These are phyloP conservation scores for Drosophila siamana DNA, from an alignment of 2,888 invertebrate species.

Conservation along the genomic window DNA sequence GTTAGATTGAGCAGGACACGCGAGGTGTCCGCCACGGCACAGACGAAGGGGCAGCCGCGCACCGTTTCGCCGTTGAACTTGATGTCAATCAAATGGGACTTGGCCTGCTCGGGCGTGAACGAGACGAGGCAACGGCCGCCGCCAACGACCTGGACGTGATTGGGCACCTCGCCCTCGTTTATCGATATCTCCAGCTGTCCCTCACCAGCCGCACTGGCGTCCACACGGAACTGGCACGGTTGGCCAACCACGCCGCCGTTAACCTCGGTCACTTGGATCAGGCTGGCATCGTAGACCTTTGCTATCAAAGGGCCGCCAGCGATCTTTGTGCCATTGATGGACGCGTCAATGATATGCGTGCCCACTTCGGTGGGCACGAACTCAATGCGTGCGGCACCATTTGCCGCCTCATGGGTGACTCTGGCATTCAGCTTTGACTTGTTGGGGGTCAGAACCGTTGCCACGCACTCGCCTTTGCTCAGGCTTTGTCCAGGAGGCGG, in stretches of 20 bases:
- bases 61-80: slow-evolving; percentile 98
- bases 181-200: slow-evolving; percentile 99
- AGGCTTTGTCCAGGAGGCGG: slow-evolving; percentile 86
- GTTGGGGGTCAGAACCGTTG: slow-evolving; percentile 92
- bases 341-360: slow-evolving; percentile 96
- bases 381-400: slow-evolving; percentile 95
- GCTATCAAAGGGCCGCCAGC: slow-evolving; percentile 96
- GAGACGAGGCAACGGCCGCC: slow-evolving; percentile 97
- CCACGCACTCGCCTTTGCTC: slow-evolving; percentile 87
- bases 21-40: slow-evolving; percentile 92
- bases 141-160: slow-evolving; percentile 98
- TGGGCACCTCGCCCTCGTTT: slow-evolving; percentile 99
- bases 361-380: slow-evolving; percentile 97
- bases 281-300: slow-evolving; percentile 96
- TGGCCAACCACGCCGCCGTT: slow-evolving; percentile 97
- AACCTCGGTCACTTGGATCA: slow-evolving; percentile 97
- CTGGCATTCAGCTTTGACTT: slow-evolving; percentile 93
- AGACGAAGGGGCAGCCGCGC: slow-evolving; percentile 95
- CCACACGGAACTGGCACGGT: slow-evolving; percentile 98
- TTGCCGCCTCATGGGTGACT: slow-evolving; percentile 92
- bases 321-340: slow-evolving; percentile 95
- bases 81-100: slow-evolving; percentile 96
- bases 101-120: slow-evolving; percentile 96
- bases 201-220: slow-evolving; percentile 99
- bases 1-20: slow-evolving; percentile 90